Base-by-base conservation (phyloP, 2,888 invertebrate species). In the Parnassius apollo region DNA sequence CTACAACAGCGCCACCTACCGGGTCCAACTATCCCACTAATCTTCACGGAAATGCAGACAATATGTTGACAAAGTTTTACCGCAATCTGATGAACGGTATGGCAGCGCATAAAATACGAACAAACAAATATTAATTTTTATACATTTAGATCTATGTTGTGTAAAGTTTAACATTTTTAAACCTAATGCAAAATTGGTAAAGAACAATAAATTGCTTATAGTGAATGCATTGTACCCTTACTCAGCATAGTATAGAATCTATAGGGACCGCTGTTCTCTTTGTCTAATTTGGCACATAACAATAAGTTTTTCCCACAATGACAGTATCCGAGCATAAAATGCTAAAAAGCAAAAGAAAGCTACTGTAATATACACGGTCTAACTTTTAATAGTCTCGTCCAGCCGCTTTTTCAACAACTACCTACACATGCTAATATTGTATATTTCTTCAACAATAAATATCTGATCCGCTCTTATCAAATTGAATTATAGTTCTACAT, bases 211-310 rank as follows among this genome's bases (percentile, higher is more conserved):
- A 35, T 35, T 35, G 35, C 35, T 7, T 35, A 7, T 35, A 35
- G 35, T 35, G 35, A 35, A 35, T 35, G 35, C 35, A 35, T 35
- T 35, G 35, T 35, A 35, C 4, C 35, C 35, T 35, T 35, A 35
- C 7, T 35, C 35, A 45, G 12, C 4, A 45, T 8, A 45, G 4
- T 2, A 2, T 10, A 11, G 10, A 45, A 45, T 12, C 45, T 45
- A 45, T 45, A 45, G 11, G 11, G 45, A 45, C 3, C 3, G 3
- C 12, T 12, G 12, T n/a, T 46, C 46, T 18, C 12, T 53, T 13
- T 58, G 54, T 50, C 59, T 63, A 59, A 55, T 63, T 63, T 63
- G 63, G 63, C 63, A 63, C 63, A 59, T 51, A 59, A 46, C 50
- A 44, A 59, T 59, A 44, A 49, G 42, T 12, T 42, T 49, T 25